Conservation (phyloP, 1,140 invertebrate species). For the Megathymus violae region DNA sequence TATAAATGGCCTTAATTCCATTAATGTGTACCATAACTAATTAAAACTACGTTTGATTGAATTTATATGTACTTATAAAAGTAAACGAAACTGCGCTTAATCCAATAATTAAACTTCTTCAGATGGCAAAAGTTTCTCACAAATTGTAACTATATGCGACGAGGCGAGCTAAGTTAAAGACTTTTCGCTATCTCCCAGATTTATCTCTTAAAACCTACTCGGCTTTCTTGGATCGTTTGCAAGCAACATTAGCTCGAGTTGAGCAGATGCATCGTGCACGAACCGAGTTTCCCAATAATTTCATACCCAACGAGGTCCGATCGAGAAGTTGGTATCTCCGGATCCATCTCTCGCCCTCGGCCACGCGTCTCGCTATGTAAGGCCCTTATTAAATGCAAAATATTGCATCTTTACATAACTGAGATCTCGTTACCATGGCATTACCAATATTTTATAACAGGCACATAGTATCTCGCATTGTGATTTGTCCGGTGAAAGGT, state of each 20-base stretch:
- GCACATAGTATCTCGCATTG: slow-evolving; percentile 1
- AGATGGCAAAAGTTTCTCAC: slow-evolving; percentile 40
- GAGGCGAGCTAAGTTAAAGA: slow-evolving; percentile 51
- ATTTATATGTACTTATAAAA: slow-evolving; percentile 21
- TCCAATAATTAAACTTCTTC: slow-evolving; percentile 41
- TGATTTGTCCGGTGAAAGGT: slow-evolving; percentile 14
- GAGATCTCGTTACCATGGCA: slow-evolving; percentile 71
- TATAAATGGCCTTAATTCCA: too few relatives aligned
- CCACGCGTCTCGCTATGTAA: slow-evolving; percentile 59
- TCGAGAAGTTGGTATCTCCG: slow-evolving; percentile 60
- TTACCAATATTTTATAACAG: slow-evolving; percentile 61
- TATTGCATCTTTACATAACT: slow-evolving; percentile 72
- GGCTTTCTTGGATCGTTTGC: slow-evolving; percentile 65
- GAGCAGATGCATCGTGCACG: slow-evolving; percentile 76
- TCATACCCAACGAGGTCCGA: slow-evolving; percentile 65
- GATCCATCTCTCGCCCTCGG: slow-evolving; percentile 70
- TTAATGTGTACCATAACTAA: too few relatives aligned
- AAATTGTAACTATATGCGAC: slow-evolving; percentile 53
- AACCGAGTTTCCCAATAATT: slow-evolving; percentile 77
- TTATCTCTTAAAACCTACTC: slow-evolving; percentile 73
- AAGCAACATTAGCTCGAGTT: slow-evolving; percentile 60
- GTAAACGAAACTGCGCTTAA: slow-evolving; percentile 15
- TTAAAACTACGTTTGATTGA: too few relatives aligned
- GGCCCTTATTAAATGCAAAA: slow-evolving; percentile 80
- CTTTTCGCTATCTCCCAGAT: slow-evolving; percentile 63